Conservation (phyloP, 2,888 invertebrate species). For the Tachina fera region DNA sequence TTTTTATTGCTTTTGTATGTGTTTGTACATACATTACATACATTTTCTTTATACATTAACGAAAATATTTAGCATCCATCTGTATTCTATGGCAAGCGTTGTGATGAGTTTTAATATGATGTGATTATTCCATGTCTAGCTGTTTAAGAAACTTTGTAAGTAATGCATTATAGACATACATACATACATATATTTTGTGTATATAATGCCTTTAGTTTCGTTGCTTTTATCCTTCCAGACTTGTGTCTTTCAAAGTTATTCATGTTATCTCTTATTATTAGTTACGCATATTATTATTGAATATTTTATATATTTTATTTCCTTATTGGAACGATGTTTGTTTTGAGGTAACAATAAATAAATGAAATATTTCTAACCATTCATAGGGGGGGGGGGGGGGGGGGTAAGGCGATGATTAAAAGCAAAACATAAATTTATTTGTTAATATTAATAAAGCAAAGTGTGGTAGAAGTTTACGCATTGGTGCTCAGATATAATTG, state of each 20-base stretch:
- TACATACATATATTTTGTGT: not conserved
- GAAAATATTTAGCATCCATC: slow-evolving; percentile 7
- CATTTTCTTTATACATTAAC: slow-evolving; percentile 17
- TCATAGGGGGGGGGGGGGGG: not conserved
- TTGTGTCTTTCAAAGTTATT: slow-evolving; percentile 47
- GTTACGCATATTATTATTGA: slow-evolving; percentile 69
- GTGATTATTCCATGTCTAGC: slow-evolving; percentile 64
- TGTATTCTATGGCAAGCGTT: slow-evolving; percentile 50
- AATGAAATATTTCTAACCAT: slow-evolving; percentile 14
- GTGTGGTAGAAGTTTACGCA: not conserved
- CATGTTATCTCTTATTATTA: slow-evolving; percentile 62
- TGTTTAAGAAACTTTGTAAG: slow-evolving; percentile 40
- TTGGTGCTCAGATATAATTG: slow-evolving; percentile 22
- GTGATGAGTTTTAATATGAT: slow-evolving; percentile 68
- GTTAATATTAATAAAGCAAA: not conserved
- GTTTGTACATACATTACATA: slow-evolving; percentile 19
- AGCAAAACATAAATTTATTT: not conserved
- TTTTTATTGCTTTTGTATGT: slow-evolving; percentile 41
- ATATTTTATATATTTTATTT: slow-evolving; percentile 64
- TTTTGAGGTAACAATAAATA: slow-evolving; percentile 11
- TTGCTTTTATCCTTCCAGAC: slow-evolving; percentile 4
- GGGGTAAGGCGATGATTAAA: not conserved
- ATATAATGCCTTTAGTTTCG: not conserved
- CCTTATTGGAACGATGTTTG: slow-evolving; percentile 31
- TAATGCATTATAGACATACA: no score